Base-by-base conservation (phyloP, 2,888 invertebrate genomes). In the Diabrotica balteata region DNA sequence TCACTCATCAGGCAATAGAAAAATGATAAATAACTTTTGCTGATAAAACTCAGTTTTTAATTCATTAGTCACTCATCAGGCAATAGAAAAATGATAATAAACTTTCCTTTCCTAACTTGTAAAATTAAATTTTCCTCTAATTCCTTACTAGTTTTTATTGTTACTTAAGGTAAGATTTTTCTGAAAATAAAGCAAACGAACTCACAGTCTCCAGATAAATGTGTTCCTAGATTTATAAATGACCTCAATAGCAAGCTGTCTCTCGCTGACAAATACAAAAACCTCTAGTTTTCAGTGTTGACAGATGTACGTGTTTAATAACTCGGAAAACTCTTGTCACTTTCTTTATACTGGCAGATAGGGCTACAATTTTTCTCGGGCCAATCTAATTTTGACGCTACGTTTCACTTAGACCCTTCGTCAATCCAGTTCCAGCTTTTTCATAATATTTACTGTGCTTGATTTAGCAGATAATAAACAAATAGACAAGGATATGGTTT, bases 231-330 rank as follows among this genome's bases (percentile, higher is more conserved):
- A 60, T 59, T 66, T 66, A 69, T 66, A 69, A 69, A 66, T 63
- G 69, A 61, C 63, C 66, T 63, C 63, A 57, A 72, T 74, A 58
- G 55, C 54, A 72, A 75, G 76, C 77, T 77, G 75, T 79, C 78
- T 77, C 76, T 80, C 80, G 81, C 80, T 80, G 81, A 82, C 81
- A 81, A 81, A 81, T 80, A 79, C 80, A 78, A 76, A 80, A 80
- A 81, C 81, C 80, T 79, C 77, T 80, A 78, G 80, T 78, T 83
- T 82, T 82, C 77, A 76, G 71, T 76, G 81, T 81, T 81, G 83
- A 83, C 83, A 83, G 82, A 83, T 82, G 83, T 82, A 82, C 81
- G 82, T 82, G 82, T 82, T 82, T 82, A 83, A 83, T 83, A 82
- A 80, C 77, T 80, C 77, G 81, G 81, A 83, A 82, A 82, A 81